Base-by-base conservation (phyloP, 2,888 invertebrate species). In the Pandemis cinnamomeana region DNA sequence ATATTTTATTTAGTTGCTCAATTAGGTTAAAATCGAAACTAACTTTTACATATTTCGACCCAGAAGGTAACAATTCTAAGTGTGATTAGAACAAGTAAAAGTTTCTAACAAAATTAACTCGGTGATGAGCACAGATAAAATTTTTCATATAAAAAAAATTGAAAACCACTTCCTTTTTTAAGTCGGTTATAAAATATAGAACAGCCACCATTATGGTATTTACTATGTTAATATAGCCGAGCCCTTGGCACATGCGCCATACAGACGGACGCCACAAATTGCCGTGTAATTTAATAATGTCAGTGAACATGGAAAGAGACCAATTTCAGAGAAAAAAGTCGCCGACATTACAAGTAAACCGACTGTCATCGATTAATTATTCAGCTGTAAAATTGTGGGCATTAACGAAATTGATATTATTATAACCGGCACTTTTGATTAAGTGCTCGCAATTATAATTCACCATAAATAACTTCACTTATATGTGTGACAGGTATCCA, bases 161-260 rank as follows among this genome's bases (percentile, higher is more conserved):
- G 27, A 36, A 36, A 36, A 36, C 27, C 27, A 36, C 27, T 36
- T 36, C 27, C 27, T 36, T 36, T 36, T 36, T 36, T 36, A 36
- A 36, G 27, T 36, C 27, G 27, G 27, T 36, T 36, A 36, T 36
- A 36, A 36, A 81, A 81, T 76, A 78, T 77, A 75, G 72, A 81
- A 77, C 81, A 80, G 76, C 80, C 82, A 82, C 80, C 80, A 85
- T 86, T 83, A 84, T 81, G 78, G 80, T 84, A 81, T 83, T 84
- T 84, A 83, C 80, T 83, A 83, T 85, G 84, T 76, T 83, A 86
- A 84, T 84, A 79, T 79, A 76, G 69, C 79, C 78, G 76, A 79
- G 80, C 80, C 79, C 80, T 83, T 81, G 82, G 80, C 79, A 77
- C 80, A 75, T 81, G 79, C 78, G 70, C 77, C 79, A 75, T 81